Evolutionary conservation across 23 tunicate genomes (phyloP), one percentile per base, ranked within the genome.

Genomic region (Ciona savignyi): DNA sequence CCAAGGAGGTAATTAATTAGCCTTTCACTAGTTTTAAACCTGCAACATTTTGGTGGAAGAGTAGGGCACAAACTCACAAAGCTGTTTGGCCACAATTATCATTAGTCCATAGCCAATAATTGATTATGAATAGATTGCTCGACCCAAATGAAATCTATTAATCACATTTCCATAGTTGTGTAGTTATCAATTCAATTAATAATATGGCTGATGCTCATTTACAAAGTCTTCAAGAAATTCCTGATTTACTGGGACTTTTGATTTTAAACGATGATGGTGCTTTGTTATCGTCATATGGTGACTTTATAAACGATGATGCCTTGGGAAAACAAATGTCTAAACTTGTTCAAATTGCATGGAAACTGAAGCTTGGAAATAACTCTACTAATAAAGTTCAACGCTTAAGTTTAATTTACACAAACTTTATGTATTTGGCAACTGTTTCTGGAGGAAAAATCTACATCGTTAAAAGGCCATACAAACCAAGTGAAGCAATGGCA

Each of bases 311-410:
- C 65, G 96, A 88, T 81, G 96, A 71, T 51, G 75, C 81, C 32
- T 51, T 82, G 1, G 96, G 84, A n/a, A 88, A 88, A 34, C 83
- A 68, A 20, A 62, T 88, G 27, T 75, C 81, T 83, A 73, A 74
- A 30, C 81, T 88, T 84, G 87, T 88, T 1, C 80, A 74, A 51
- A 77, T 85, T 66, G 87, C 96, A 27, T 88, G 96, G 96, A 88
- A 88, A 62, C 76, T 88, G 20, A 77, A 81, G 32, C 80, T 82
- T 68, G 84, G 78, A 22, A 42, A 42, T 9, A 67, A 65, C 9
- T 24, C 60, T 29, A 64, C 66, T 29, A 67, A 65, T n/a, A 77
- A 68, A 66, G 81, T 77, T 27, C 71, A 72, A 67, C 70, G 86
- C 67, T 34, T 88, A 26, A 78, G 85, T 65, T 42, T 88, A 15